phyloP scores from a whole-genome alignment of 2,797 vertebrate species.

The Macropodus opercularis region DNA sequence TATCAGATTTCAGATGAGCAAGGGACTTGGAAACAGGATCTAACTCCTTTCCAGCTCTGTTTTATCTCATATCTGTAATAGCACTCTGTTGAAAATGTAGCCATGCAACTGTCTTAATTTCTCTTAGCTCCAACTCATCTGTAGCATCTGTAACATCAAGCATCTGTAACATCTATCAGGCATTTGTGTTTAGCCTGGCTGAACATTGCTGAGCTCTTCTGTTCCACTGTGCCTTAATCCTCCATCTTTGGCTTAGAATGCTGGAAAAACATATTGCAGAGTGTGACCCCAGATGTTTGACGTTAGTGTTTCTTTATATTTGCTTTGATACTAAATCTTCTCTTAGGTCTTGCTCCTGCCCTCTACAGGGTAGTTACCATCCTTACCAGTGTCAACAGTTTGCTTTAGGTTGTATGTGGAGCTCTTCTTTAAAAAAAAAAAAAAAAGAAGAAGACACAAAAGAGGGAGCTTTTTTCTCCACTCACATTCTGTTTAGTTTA shows the following conservation, averaged over 20 bases:
- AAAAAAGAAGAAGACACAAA: no score
- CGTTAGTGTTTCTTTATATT: slow-evolving; percentile 52
- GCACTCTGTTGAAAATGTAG: slow-evolving; percentile 28
- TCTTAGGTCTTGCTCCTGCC: slow-evolving; percentile 32
- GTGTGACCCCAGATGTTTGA: slow-evolving; percentile 70
- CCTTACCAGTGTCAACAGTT: slow-evolving; percentile 51
- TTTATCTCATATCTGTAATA: slow-evolving; percentile 55
- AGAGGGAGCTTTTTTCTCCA: slow-evolving; percentile 21
- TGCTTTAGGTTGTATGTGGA: no score
- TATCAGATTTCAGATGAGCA: slow-evolving; percentile 57
- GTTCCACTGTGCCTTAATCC: slow-evolving; percentile 59
- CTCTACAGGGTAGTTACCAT: slow-evolving; percentile 45
- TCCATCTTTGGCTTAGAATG: slow-evolving; percentile 61
- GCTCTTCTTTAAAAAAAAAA: no score
- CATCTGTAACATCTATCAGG: slow-evolving; percentile 68
- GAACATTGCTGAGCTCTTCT: slow-evolving; percentile 54
- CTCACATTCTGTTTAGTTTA: slow-evolving; percentile 28
- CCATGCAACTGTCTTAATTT: slow-evolving; percentile 29
- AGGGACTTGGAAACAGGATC: slow-evolving; percentile 37
- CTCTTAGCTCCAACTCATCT: slow-evolving; percentile 38
- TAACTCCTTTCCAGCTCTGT: slow-evolving; percentile 34
- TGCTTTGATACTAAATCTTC: slow-evolving; percentile 50
- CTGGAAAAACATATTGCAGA: slow-evolving; percentile 60
- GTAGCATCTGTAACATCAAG: slow-evolving; percentile 63
- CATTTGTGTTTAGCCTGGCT: slow-evolving; percentile 57